Conservation (phyloP, 2,888 invertebrate genomes). For the Anaspis maculata region DNA sequence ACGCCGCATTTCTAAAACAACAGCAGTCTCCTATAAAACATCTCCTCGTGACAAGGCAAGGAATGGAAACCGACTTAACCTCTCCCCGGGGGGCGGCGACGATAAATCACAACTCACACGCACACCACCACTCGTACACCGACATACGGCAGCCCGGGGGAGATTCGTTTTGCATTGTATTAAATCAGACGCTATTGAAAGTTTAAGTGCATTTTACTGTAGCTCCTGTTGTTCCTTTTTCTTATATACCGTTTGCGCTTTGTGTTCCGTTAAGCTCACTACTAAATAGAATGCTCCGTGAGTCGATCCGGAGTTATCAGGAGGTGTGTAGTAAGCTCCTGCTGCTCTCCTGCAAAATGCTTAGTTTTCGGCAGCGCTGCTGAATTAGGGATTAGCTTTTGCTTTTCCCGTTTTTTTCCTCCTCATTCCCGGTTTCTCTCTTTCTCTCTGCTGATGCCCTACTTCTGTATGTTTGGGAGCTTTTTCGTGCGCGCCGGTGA, state of each 20-base stretch:
- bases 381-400: too few species aligned
- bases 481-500: too few species aligned
- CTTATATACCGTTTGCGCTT: constrained; percentile 7
- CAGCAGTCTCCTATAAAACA: constrained; percentile 22
- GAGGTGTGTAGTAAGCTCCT: too few species aligned
- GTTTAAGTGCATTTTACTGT: constrained; percentile 23
- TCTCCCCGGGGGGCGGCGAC: constrained; percentile 14
- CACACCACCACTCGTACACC: neutral
- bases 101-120: constrained; percentile 20
- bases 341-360: too few species aligned
- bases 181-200: constrained; percentile 19
- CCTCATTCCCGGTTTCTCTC: too few species aligned
- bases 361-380: too few species aligned
- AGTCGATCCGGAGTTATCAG: too few species aligned
- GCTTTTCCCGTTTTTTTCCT: too few species aligned
- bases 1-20: constrained; percentile 18
- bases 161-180: constrained; percentile 21
- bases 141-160: constrained; percentile 10
- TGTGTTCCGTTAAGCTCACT: constrained; percentile 2
- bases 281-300: too few species aligned
- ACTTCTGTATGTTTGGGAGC: too few species aligned
- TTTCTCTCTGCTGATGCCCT: too few species aligned
- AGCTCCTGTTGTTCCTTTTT: constrained; percentile 10
- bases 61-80: constrained; percentile 21
- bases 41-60: constrained; percentile 23